These are phyloP conservation scores for Mechanitis mazaeus DNA, from an alignment of 2,888 invertebrate species.

Conservation along the genomic window DNA sequence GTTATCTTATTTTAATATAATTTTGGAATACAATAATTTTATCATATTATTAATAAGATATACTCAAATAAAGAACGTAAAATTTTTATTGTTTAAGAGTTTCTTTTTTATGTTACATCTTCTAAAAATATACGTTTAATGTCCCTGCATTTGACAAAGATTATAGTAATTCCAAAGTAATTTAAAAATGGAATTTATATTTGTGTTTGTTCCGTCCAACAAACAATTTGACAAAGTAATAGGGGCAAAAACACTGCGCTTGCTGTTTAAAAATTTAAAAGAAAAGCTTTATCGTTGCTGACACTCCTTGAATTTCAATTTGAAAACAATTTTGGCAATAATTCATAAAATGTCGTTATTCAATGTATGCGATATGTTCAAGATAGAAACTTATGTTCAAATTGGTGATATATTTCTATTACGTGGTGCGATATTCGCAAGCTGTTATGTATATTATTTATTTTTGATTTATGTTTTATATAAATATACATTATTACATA, in stretches of 20 bases:
- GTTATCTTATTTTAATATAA: no score
- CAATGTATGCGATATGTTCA: slow-evolving; percentile 3
- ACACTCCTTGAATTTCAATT: slow-evolving; percentile 6
- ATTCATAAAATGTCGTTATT: slow-evolving; percentile 1
- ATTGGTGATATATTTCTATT: not conserved
- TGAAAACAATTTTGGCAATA: slow-evolving; percentile 6
- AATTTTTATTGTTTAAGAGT: no score
- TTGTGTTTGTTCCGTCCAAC: not conserved
- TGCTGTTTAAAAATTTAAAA: not conserved
- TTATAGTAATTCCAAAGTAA: not conserved
- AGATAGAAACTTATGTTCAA: slow-evolving; percentile 1
- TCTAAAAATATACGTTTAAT: no score
- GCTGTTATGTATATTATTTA: not conserved
- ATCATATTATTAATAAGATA: no score
- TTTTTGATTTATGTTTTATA: not conserved
- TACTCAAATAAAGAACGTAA: no score
- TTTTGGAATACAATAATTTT: no score
- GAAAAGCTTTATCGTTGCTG: slow-evolving; percentile 4
- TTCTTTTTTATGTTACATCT: no score
- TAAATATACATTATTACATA: not conserved
- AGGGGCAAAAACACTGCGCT: not conserved
- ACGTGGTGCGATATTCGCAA: not conserved
- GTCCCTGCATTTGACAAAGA: no score
- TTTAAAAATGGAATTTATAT: slow-evolving; percentile 4
- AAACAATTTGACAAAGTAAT: slow-evolving; percentile 2